Evolutionary conservation across 2,888 invertebrate species (phyloP).

Genomic region (Drosophila emarginata): DNA sequence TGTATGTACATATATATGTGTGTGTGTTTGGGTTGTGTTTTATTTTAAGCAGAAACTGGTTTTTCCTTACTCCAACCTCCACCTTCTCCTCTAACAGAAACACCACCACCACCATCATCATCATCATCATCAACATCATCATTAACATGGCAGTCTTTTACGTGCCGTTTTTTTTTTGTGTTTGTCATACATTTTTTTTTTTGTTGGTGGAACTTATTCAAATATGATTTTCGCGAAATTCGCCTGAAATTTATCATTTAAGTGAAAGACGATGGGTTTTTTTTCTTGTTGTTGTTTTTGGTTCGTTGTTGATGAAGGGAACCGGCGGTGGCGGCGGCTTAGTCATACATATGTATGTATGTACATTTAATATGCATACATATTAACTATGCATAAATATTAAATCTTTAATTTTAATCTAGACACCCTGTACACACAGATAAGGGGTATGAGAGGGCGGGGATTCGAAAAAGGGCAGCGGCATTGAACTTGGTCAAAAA

Average conservation of each 20-base stretch:
- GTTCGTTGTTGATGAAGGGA: not conserved
- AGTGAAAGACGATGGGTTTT: slow-evolving; percentile 58
- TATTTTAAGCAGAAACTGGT: slow-evolving; percentile 76
- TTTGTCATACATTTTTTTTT: slow-evolving; percentile 58
- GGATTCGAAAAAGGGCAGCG: slow-evolving; percentile 12
- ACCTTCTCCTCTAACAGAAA: slow-evolving; percentile 1
- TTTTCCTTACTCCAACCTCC: slow-evolving; percentile 34
- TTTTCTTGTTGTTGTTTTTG: slow-evolving; percentile 56
- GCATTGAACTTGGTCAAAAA: slow-evolving; percentile 33
- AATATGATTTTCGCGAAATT: slow-evolving; percentile 69
- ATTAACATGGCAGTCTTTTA: slow-evolving; percentile 26
- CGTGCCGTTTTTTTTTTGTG: slow-evolving; percentile 47
- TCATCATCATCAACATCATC: slow-evolving; percentile 8
- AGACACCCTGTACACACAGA: slow-evolving; percentile 1
- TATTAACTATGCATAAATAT: no score
- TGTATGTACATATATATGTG: slow-evolving; percentile 34
- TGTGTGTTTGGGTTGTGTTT: slow-evolving; percentile 47
- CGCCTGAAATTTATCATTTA: slow-evolving; percentile 50
- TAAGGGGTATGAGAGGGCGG: not conserved
- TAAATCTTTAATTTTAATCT: not conserved
- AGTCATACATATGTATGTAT: slow-evolving; percentile 1
- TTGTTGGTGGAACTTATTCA: slow-evolving; percentile 47
- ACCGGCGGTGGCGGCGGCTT: slow-evolving; percentile 10
- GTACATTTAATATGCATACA: not conserved
- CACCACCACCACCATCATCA: slow-evolving; percentile 6